These are phyloP conservation scores for Aegithalos caudatus DNA, from an alignment of 2,113 vertebrate genomes.

Conservation along the genomic window DNA sequence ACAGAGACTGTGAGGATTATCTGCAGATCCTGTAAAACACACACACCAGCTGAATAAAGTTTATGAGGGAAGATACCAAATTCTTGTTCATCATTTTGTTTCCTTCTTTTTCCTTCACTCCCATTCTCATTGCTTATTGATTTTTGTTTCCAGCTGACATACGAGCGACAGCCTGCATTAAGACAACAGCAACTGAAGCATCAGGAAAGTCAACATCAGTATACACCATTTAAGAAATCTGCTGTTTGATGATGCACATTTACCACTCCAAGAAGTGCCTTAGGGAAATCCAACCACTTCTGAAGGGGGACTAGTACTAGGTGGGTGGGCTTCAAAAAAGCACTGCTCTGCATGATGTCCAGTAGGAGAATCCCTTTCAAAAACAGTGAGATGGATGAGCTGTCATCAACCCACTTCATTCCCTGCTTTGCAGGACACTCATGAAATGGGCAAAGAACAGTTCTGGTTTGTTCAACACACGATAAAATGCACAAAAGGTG, in stretches of 20 bases:
- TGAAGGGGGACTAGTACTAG: neutral
- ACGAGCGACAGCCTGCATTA: conserved; percentile 65
- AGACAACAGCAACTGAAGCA: conserved; percentile 64
- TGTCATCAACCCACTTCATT: neutral
- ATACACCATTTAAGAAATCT: neutral
- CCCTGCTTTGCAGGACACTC: neutral
- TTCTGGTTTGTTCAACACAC: neutral
- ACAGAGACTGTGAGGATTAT: neutral
- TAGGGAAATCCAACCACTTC: neutral
- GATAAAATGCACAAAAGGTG: neutral
- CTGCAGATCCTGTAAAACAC: neutral
- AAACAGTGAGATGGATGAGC: conserved; percentile 36
- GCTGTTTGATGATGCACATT: neutral
- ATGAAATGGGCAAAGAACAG: neutral
- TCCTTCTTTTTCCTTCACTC: conserved; percentile 40
- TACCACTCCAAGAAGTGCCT: neutral
- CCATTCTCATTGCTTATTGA: conserved; percentile 66
- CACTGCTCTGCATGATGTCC: conserved; percentile 6
- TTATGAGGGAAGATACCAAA: neutral
- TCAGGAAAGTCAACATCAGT: conserved; percentile 36
- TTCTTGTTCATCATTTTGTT: neutral
- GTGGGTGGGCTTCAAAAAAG: conserved; percentile 44
- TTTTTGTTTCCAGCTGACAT: conserved; percentile 67
- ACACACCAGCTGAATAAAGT: neutral
- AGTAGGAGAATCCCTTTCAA: conserved; percentile 37